Conservation (phyloP, 2,797 vertebrate species). For the Brachyrhaphis roseni region DNA sequence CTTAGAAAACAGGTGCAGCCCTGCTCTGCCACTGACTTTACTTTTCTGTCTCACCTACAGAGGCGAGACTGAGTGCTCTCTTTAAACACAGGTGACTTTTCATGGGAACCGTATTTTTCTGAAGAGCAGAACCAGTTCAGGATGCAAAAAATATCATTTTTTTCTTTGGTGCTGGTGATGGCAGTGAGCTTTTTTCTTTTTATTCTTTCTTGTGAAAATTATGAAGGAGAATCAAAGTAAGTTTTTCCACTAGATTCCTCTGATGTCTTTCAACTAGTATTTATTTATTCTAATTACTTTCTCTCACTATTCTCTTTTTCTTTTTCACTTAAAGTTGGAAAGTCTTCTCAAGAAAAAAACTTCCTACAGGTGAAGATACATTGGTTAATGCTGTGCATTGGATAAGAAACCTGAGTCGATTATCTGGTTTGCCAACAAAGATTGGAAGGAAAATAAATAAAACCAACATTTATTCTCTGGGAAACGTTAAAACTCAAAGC, state of each 20-base stretch:
- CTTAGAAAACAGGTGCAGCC: background rate
- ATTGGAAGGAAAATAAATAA: fast-evolving
- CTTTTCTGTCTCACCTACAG: background rate
- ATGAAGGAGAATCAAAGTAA: slow-evolving; percentile 32
- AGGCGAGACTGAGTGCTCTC: background rate
- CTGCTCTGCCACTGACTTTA: background rate
- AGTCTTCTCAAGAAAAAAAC: background rate
- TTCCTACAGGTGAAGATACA: fast-evolving
- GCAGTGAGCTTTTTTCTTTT: background rate
- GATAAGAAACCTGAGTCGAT: fast-evolving
- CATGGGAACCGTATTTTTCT: fast-evolving
- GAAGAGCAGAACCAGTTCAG: background rate
- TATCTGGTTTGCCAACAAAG: background rate
- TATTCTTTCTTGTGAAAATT: slow-evolving; percentile 7
- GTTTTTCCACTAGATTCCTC: background rate
- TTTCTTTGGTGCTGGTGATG: slow-evolving; percentile 17
- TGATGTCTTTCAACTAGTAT: background rate
- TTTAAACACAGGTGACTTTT: background rate
- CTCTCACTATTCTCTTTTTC: background rate
- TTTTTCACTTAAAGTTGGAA: slow-evolving; percentile 23
- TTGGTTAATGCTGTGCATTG: fast-evolving
- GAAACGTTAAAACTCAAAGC: background rate
- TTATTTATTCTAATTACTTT: background rate
- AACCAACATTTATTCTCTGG: background rate
- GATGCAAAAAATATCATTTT: slow-evolving; percentile 9